Base-by-base conservation (phyloP, 2,113 vertebrate species). In the Pollimyrus isidori region DNA sequence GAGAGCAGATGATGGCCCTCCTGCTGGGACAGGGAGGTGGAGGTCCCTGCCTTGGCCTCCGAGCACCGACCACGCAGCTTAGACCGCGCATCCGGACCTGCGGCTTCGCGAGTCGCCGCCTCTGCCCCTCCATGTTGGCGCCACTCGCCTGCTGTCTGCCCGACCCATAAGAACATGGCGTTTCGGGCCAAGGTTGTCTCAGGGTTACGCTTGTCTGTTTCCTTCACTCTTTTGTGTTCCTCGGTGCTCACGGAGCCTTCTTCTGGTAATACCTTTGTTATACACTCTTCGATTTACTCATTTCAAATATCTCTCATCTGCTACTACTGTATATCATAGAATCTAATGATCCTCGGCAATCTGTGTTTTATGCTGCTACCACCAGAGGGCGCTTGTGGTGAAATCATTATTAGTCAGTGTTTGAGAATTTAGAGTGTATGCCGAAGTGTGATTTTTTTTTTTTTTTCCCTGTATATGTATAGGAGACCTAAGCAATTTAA, bases 1-100 rank as follows among this genome's bases (percentile, higher is more conserved):
- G 96, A 97, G 90, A 91, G 94, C 92, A 98, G 97, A 97, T 98
- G 95, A 98, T 95, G 88, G 62, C 92, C 91, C 21, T 13, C 69
- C 1, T 39, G 30, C 69, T 73, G 30, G 69, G 69, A 76, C 69
- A 3, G 69, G 30, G 15, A 3, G 13, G 30, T 5, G 1, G 26
- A 10, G n/a, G n/a, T 35, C 7, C 39, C 69, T 19, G 11, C 4
- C 19, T 39, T 13, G 35, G 3, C 69, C 30, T 39, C 39, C 69
- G 19, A 76, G 30, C 30, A 39, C 35, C 69, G 39, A 2, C 19
- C 69, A 76, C 0, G 69, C 26, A 6, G 69, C 30, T 76, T 39
- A 76, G 13, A 76, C 15, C 30, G 2, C 6, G 69, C 13, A 19
- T 39, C 15, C 26, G 2, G 35, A 76, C 15, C 1, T 2, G 26